A percentile compares a stretch with the other conserved stretches of the same genome.
Conservation (phyloP, 2,797 vertebrate species). For the Gallinago solitaria region DNA sequence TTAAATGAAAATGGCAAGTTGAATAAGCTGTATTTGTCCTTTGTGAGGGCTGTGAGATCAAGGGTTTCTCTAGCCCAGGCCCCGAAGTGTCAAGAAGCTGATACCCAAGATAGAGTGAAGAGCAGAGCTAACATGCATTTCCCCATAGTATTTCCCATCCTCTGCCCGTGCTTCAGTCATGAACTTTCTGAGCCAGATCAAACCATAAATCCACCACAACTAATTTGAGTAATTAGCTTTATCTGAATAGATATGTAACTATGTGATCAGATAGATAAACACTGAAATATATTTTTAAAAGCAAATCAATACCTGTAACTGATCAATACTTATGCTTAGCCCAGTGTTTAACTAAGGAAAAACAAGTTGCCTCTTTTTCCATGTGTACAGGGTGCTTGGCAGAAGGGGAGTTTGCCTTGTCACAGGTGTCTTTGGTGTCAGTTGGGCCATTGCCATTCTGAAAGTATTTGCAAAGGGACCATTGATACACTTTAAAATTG, state of each 20-base stretch:
- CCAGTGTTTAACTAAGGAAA: not conserved
- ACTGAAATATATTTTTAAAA: not conserved
- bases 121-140: not conserved
- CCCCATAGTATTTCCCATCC: not conserved
- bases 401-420: not conserved
- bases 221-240: not conserved
- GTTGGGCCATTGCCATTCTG: not conserved
- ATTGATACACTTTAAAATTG: not conserved
- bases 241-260: not conserved
- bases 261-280: not conserved
- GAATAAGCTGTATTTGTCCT: not conserved
- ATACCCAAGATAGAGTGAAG: not conserved
- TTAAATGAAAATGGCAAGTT: not conserved
- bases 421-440: not conserved
- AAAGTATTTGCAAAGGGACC: not conserved
- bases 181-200: not conserved
- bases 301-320: not conserved
- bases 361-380: not conserved
- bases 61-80: not conserved
- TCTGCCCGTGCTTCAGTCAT: not conserved
- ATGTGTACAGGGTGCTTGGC: not conserved
- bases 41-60: not conserved
- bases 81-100: not conserved
- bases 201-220: not conserved
- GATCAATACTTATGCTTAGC: not conserved